Evolutionary conservation across 2,797 vertebrate species (phyloP).

Genomic region (Onychomys leucogaster): DNA sequence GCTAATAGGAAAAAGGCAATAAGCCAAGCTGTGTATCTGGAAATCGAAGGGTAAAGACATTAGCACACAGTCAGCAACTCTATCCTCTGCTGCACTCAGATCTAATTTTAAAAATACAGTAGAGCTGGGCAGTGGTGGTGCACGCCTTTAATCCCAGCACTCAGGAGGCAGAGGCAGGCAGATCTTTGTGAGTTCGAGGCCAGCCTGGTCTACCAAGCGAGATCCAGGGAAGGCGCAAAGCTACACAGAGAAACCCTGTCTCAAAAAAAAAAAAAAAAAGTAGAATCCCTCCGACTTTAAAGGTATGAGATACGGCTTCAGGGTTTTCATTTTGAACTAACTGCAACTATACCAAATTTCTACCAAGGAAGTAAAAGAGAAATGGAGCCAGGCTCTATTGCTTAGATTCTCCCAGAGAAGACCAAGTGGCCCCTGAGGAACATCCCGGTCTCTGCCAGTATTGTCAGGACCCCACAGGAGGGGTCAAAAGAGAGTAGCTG

Average conservation of each 20-base stretch:
- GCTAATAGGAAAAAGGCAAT: constrained; percentile 52
- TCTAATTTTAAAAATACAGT: not conserved
- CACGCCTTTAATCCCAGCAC: no score
- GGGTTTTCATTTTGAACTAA: constrained; percentile 27
- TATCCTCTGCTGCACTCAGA: not conserved
- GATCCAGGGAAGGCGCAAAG: no score
- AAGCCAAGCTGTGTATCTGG: constrained; percentile 33
- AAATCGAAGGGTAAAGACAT: constrained; percentile 13
- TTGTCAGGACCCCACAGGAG: not conserved
- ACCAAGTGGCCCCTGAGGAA: not conserved
- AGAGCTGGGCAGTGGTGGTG: no score
- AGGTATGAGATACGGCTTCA: not conserved
- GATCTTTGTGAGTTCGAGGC: no score
- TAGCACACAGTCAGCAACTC: not conserved
- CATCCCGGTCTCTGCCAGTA: not conserved
- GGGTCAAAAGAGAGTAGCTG: not conserved
- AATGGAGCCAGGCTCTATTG: not conserved
- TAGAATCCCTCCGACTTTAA: not conserved
- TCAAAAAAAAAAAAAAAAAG: no score
- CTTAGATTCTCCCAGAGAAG: not conserved
- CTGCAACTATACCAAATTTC: not conserved
- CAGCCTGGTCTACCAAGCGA: no score
- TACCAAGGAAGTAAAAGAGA: constrained; percentile 28
- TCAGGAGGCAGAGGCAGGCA: no score
- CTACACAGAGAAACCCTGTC: no score